Percentiles rank a stretch among this genome's conserved stretches.
These are phyloP conservation scores for Brachionus plicatilis DNA, from an alignment of 1,140 invertebrate species.

Conservation along the genomic window DNA sequence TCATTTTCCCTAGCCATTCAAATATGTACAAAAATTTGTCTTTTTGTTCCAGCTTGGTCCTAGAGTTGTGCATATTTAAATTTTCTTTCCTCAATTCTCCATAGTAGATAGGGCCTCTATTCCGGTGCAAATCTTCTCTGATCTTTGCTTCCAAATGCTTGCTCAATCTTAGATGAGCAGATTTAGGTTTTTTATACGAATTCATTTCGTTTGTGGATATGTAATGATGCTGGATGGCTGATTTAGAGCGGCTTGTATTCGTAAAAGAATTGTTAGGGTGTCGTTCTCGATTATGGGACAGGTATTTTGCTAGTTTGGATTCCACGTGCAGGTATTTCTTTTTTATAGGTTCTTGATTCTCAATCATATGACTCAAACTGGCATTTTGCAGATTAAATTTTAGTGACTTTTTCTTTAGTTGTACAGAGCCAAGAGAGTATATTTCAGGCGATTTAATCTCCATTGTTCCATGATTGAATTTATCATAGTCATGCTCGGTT, in stretches of 20 bases:
- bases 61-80: not conserved
- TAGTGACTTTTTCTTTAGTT: not conserved
- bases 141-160: not conserved
- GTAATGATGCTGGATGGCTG: conserved; percentile 5
- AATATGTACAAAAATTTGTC: conserved; percentile 21
- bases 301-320: not conserved
- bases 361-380: not conserved
- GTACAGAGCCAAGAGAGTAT: not conserved
- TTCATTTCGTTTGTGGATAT: not conserved
- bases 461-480: not conserved
- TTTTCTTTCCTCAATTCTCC: not conserved
- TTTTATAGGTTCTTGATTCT: not conserved
- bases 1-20: conserved; percentile 20
- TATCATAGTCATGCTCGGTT: not conserved
- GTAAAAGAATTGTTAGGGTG: not conserved
- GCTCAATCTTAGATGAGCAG: not conserved
- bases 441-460: not conserved
- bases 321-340: not conserved
- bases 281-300: not conserved
- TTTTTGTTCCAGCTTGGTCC: not conserved
- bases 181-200: not conserved
- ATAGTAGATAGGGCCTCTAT: conserved; percentile 19
- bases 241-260: not conserved
- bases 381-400: not conserved
- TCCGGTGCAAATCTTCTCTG: not conserved